These are phyloP conservation scores for Aldrovandia affinis DNA, from an alignment of 2,797 vertebrate species.

Conservation along the genomic window DNA sequence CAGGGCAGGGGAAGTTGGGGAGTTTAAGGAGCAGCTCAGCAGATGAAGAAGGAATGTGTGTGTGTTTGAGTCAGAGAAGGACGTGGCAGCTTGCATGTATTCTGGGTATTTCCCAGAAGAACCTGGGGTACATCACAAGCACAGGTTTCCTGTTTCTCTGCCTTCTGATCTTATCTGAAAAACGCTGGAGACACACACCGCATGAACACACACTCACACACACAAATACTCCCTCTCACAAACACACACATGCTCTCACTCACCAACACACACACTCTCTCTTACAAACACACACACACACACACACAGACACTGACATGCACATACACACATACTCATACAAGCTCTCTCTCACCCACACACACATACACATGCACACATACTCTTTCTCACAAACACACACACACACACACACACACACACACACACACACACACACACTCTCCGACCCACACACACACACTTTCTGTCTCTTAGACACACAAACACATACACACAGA, in stretches of 20 bases:
- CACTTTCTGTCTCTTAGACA: background rate
- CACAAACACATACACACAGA: background rate
- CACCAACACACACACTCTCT: background rate
- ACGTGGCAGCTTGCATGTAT: background rate
- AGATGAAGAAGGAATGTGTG: background rate
- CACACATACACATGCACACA: background rate
- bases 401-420: background rate
- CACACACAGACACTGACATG: too few species aligned
- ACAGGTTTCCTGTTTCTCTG: background rate
- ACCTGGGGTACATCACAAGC: background rate
- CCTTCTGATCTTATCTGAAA: conserved; percentile 9
- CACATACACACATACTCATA: background rate
- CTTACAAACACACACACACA: background rate
- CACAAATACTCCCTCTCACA: too few species aligned
- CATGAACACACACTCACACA: background rate
- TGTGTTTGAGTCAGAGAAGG: background rate
- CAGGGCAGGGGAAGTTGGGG: background rate
- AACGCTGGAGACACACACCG: background rate
- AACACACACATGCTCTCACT: background rate
- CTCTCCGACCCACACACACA: too few species aligned
- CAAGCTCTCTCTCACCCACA: too few species aligned
- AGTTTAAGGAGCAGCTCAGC: background rate
- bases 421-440: too few species aligned
- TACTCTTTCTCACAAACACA: background rate
- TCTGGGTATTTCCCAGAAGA: conserved; percentile 1